Conservation (phyloP, 1,140 invertebrate species). For the Nixonia krombeini region DNA sequence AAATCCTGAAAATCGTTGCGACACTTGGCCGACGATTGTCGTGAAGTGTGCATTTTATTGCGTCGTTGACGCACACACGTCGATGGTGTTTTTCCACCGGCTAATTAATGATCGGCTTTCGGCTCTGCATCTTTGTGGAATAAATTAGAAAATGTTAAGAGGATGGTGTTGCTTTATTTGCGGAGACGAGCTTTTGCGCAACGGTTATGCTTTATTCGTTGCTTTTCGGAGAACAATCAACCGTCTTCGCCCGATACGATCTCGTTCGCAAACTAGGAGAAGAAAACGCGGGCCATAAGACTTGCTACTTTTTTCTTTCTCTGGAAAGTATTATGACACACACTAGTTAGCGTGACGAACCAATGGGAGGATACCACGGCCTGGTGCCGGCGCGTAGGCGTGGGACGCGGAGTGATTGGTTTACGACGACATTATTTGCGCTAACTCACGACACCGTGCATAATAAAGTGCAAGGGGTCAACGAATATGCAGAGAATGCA, state of each 20-base stretch:
- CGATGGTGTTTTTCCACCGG: not conserved
- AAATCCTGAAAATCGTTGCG: too few relatives aligned
- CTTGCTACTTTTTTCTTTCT: not conserved
- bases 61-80: not conserved
- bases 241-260: too few relatives aligned
- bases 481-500: slow-evolving; percentile 25
- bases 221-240: too few relatives aligned
- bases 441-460: slow-evolving; percentile 53
- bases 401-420: slow-evolving; percentile 54
- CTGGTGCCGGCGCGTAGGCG: slow-evolving; percentile 21
- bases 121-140: too few relatives aligned
- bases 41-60: too few relatives aligned
- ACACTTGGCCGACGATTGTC: too few relatives aligned
- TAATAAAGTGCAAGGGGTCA: slow-evolving; percentile 59
- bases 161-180: too few relatives aligned
- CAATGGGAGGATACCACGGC: slow-evolving; percentile 6
- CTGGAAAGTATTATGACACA: slow-evolving; percentile 2
- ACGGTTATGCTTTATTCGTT: too few relatives aligned
- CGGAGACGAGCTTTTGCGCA: too few relatives aligned
- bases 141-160: too few relatives aligned
- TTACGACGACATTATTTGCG: slow-evolving; percentile 66
- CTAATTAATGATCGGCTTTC: too few relatives aligned
- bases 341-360: not conserved
- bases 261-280: too few relatives aligned
- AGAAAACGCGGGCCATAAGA: not conserved